Percentiles rank a stretch among this genome's conserved stretches.
These are phyloP conservation scores for Bubalus kerabau DNA, from an alignment of 2,113 vertebrate genomes.

Conservation along the genomic window DNA sequence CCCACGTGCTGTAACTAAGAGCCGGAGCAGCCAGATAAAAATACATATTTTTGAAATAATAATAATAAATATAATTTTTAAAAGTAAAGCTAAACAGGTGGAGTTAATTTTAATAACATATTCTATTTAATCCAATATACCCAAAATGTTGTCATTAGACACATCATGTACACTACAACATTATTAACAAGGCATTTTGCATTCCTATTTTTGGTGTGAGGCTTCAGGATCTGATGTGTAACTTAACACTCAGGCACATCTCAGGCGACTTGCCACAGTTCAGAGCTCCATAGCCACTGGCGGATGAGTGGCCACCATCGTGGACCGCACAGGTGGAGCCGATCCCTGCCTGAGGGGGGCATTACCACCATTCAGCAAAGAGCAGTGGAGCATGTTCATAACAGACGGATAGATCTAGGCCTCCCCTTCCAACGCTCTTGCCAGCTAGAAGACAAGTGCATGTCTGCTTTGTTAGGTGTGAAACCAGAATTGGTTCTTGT, in stretches of 20 bases:
- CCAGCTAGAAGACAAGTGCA: fast-evolving
- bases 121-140: not conserved
- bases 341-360: fast-evolving
- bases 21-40: not conserved
- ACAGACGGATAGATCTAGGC: too few species aligned
- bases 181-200: fast-evolving
- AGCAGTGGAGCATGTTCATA: fast-evolving
- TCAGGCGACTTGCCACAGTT: fast-evolving
- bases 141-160: not conserved
- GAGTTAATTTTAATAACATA: not conserved
- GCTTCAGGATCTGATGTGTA: fast-evolving
- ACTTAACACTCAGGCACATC: fast-evolving
- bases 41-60: not conserved
- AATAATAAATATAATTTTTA: not conserved
- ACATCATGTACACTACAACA: fast-evolving
- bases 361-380: not conserved
- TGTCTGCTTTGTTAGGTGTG: not conserved
- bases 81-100: not conserved
- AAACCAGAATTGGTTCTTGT: not conserved
- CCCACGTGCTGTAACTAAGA: not conserved
- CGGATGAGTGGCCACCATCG: fast-evolving
- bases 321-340: not conserved
- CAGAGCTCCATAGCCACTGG: fast-evolving
- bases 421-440: fast-evolving
- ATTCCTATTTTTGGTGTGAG: fast-evolving